phyloP scores from a whole-genome alignment of 2,888 invertebrate species.

The Troides oblongomaculatus region DNA sequence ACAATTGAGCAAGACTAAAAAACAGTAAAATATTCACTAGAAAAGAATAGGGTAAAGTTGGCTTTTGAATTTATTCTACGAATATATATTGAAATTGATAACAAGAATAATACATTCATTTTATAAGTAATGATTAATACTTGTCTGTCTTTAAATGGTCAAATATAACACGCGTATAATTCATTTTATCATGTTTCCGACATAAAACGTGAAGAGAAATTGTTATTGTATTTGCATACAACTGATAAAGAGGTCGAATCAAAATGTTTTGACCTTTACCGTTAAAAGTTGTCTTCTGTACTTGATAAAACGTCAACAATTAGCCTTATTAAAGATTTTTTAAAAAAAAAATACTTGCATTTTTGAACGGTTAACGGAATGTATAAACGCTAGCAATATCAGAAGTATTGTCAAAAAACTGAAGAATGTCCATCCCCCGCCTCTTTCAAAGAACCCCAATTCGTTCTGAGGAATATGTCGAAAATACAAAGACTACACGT shows the following conservation, averaged over 20 bases:
- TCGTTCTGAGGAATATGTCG: too few species aligned
- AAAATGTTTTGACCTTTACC: conserved; percentile 48
- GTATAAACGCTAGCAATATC: too few species aligned
- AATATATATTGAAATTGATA: neutral
- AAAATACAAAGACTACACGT: too few species aligned
- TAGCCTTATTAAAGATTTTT: neutral
- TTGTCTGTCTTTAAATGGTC: neutral
- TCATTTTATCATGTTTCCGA: conserved; percentile 33
- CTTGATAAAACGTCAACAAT: neutral
- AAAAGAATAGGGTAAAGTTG: neutral
- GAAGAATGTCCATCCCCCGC: too few species aligned
- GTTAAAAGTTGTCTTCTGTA: neutral
- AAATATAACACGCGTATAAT: neutral
- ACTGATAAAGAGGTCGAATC: conserved; percentile 48
- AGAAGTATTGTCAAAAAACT: too few species aligned
- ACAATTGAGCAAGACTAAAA: neutral
- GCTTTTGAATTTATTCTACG: neutral
- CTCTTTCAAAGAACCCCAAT: too few species aligned
- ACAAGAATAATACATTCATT: neutral
- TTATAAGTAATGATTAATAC: neutral
- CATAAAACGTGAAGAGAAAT: neutral
- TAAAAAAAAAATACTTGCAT: too few species aligned
- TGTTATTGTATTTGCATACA: conserved; percentile 38
- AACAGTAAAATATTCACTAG: neutral
- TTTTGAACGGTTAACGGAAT: too few species aligned